These are phyloP conservation scores for Coenonympha arcania DNA, from an alignment of 2,888 invertebrate species.

Conservation along the genomic window DNA sequence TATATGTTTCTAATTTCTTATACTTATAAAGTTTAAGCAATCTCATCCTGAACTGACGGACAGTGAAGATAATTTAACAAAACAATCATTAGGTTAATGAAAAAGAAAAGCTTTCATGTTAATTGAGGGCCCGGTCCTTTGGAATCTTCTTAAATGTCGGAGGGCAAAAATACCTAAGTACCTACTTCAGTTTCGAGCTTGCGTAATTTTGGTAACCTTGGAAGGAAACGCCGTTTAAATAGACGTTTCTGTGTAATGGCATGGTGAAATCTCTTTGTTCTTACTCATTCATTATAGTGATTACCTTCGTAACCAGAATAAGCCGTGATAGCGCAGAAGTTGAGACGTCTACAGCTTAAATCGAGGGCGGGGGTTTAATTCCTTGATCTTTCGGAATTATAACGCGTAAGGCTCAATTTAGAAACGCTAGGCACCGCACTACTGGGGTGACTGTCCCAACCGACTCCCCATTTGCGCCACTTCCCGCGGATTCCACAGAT, in stretches of 20 bases:
- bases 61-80: slow-evolving; percentile 6
- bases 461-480: too few species aligned
- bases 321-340: too few species aligned
- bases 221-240: not conserved
- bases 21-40: not conserved
- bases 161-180: slow-evolving; percentile 10
- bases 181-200: slow-evolving; percentile 2
- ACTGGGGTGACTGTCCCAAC: too few species aligned
- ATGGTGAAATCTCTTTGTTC: not conserved
- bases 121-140: slow-evolving; percentile 13
- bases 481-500: too few species aligned
- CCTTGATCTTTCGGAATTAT: too few species aligned
- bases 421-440: too few species aligned
- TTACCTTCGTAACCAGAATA: too few species aligned
- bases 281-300: not conserved
- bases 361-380: too few species aligned
- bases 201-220: slow-evolving; percentile 5
- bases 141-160: slow-evolving; percentile 12
- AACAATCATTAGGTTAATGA: slow-evolving; percentile 19
- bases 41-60: slow-evolving; percentile 9
- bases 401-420: too few species aligned
- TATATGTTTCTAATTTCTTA: not conserved
- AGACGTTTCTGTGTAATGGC: slow-evolving; percentile 1
- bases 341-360: too few species aligned
- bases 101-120: slow-evolving; percentile 21